Conservation (phyloP, 23 tunicate species). For the Clavelina lepadiformis region DNA sequence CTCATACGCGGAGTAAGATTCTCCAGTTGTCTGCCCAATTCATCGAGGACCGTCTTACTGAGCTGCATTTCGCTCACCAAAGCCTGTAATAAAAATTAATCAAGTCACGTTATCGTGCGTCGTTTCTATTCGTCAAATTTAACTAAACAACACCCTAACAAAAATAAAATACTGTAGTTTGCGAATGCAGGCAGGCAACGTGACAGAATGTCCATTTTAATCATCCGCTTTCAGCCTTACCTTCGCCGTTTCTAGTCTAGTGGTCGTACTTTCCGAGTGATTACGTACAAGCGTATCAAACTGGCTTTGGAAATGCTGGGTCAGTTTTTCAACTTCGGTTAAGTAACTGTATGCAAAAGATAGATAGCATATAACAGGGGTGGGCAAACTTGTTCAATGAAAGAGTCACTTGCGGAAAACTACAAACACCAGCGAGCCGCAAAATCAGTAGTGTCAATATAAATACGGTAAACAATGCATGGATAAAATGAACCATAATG, state of each 20-base stretch:
- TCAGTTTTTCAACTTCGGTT: constrained; percentile 43
- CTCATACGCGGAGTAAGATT: constrained; percentile 68
- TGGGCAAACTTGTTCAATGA: no score
- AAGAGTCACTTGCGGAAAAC: no score
- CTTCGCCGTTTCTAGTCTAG: constrained; percentile 50
- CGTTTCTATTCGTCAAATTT: no score
- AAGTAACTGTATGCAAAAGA: constrained; percentile 60
- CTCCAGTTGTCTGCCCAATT: constrained; percentile 31
- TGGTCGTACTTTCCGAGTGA: constrained; percentile 40
- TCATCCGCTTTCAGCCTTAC: constrained; percentile 4
- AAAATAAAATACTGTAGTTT: not conserved
- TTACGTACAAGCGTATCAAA: constrained; percentile 37
- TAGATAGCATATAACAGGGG: no score
- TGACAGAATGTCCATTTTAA: not conserved
- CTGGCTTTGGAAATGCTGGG: constrained; percentile 34
- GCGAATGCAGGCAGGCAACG: not conserved
- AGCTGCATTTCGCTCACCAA: constrained; percentile 41
- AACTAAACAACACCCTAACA: no score
- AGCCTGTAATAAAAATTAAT: constrained; percentile 18
- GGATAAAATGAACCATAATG: no score
- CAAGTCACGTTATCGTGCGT: no score
- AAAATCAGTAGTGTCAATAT: no score
- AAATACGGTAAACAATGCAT: no score
- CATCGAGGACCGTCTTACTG: constrained; percentile 25
- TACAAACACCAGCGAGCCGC: no score